Base-by-base conservation (phyloP, 2,888 invertebrate species). In the Oxycera nigricornis region DNA sequence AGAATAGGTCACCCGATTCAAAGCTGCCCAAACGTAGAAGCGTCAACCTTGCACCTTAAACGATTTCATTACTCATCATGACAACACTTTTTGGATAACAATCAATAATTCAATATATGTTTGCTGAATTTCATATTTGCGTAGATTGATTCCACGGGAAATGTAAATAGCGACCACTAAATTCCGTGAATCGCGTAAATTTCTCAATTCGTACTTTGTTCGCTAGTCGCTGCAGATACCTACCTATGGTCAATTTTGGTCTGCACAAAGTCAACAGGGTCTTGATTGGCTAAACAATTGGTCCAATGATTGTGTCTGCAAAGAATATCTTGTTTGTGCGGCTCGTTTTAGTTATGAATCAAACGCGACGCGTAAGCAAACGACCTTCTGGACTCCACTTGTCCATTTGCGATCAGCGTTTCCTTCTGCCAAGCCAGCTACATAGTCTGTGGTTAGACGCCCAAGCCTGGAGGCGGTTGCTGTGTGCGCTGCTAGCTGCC, bases 271-370 rank as follows among this genome's bases (percentile, higher is more conserved):
- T 46, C 24, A 22, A 28, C 62, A 62, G 9, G 6, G 7, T 20
- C 20, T 62, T 22, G 26, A 50, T 68, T 68, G 68, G 68, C 7
- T 50, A 26, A 50, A 68, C 17, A 6, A 1, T n/a, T 17, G 4
- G 50, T 11, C 68, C 46, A 50, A 31, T 41, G 24, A 20, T n/a
- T 14, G 2, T n/a, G 26, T 65, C 68, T 68, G 68, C 50, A 50
- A 28, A 68, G 50, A 2, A 30, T 20, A 20, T 24, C 1, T 17
- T 26, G 6, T 59, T 20, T 17, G 35, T 11, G 14, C 30, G 28
- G 68, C 68, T 46, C 68, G 67, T 68, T 68, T 17, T n/a, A 68
- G 68, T 68, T 7, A 24, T 30, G 31, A 20, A 59, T 30, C 28
- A 17, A 9, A 17, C 61, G 20, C 61, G 31, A 7, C 14, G 30